Evolutionary conservation across 1,140 invertebrate genomes (phyloP), one percentile per base, ranked within the genome.

Genomic region (Saccostrea glomerata): DNA sequence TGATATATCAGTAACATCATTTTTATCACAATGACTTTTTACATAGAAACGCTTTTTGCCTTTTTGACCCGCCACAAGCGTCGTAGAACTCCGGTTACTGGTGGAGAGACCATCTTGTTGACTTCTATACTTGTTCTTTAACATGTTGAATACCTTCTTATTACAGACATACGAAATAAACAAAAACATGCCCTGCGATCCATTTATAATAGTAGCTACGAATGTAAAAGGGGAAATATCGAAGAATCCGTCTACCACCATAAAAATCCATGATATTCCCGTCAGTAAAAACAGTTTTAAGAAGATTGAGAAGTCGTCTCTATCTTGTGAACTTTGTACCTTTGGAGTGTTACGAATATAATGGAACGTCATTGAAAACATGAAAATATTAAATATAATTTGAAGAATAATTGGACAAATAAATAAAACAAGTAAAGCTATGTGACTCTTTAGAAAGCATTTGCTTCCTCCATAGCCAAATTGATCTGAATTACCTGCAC

Each of bases 161-260:
- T 85, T 58, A 56, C 84, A 85, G 11, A 85, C 84, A 85, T 60
- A 85, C 2, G 47, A 56, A 20, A 85, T 15, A 36, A 85, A 85
- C 6, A 85, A 11, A 63, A 60, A 85, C 20, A 85, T 11, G 3
- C 84, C 84, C 25, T 60, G 56, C 15, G 23, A 56, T 60, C 84
- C 84, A 63, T 60, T 85, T 17, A 85, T 20, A 25, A 85, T 63
- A 20, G 55, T 63, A 20, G 84, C 58, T 15, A 85, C 30, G 56
- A 56, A 85, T 7, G 84, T 58, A n/a, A 85, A 56, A 25, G 23
- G 30, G 23, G 84, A 85, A 20, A 85, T 12, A n/a, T 56, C 23
- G n/a, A 85, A 60, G 17, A 85, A 85, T 1, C 47, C 47, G 25
- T 85, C 84, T 2, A 85, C 23, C 5, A 85, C 20, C 58, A 56